Base-by-base conservation (phyloP, 2,888 invertebrate genomes). In the Emesis russula region DNA sequence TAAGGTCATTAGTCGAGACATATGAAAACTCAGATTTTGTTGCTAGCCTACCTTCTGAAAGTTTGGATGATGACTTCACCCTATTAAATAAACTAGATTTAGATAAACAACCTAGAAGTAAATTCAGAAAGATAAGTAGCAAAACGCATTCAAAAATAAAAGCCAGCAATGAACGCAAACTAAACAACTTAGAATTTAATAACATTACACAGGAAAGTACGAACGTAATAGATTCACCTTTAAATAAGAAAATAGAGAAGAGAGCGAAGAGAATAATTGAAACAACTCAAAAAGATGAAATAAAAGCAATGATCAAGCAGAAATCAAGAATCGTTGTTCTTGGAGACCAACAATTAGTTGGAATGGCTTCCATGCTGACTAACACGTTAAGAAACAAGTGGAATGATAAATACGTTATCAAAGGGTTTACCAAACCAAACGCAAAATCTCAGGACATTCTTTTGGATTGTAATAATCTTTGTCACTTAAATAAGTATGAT, bases 391-490 rank as follows among this genome's bases (percentile, higher is more conserved):
- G 13, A 31, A 18, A 11, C 2, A 25, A 41, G 4, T 74, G 44
- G 48, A 44, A 74, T 74, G 15, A 74, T 11, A 41, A 31, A 3
- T 74, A 74, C 2, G 48, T 13, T 11, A 74, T 74, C 13, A 13
- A 48, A 41, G 63, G 63, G 5, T 7, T 74, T 1, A 48, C 41
- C 44, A 74, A 74, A 31, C 74, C 44, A 11, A 74, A 74, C 25
- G 74, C 74, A n/a, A 13, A 6, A 25, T 7, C 25, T 7, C 25
- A 41, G 6, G 44, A 31, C 41, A n/a, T 44, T 41, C 44, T 74
- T 48, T 44, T 31, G 48, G 25, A 41, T 44, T 74, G 74, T 15
- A 13, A 74, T 25, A 44, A 48, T 5, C 25, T 74, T 13, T 44
- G 18, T 1, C 6, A 74, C 6, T 74, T 44, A 11, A 44, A 41